Conservation (phyloP, 2,888 invertebrate species). For the Quadriops clusia region DNA sequence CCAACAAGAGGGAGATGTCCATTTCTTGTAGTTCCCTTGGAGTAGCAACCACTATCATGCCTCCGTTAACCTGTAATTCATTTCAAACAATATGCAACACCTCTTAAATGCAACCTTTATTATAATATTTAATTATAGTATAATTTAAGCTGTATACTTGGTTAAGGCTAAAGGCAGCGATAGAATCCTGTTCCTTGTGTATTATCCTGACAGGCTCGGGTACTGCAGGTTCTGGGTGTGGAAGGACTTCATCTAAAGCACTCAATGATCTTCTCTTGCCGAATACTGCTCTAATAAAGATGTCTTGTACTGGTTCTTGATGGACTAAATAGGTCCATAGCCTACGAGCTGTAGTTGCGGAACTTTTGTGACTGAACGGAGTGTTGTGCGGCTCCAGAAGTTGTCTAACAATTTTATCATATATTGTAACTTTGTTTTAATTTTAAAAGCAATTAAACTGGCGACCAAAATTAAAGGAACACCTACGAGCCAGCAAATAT, state of each 20-base stretch:
- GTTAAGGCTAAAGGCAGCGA: constrained; percentile 93
- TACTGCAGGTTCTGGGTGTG: constrained; percentile 31
- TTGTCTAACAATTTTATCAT: too few relatives aligned
- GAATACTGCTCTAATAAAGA: constrained; percentile 92
- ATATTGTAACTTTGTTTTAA: too few relatives aligned
- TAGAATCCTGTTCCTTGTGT: constrained; percentile 97
- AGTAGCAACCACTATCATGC: constrained; percentile 83
- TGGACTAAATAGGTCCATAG: constrained; percentile 89
- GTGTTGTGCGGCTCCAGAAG: constrained; percentile 88
- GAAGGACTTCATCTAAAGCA: constrained; percentile 39
- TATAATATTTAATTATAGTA: too few relatives aligned
- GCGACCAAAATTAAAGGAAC: too few relatives aligned
- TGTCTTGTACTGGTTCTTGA: constrained; percentile 83
- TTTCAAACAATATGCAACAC: too few relatives aligned
- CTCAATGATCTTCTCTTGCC: constrained; percentile 56
- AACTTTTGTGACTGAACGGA: constrained; percentile 69
- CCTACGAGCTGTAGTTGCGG: constrained; percentile 65
- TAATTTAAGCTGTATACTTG: too few relatives aligned
- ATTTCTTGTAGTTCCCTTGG: constrained; percentile 95
- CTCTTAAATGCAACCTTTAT: too few relatives aligned
- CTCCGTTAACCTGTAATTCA: constrained; percentile 64
- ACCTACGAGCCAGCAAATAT: too few relatives aligned
- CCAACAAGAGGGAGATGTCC: constrained; percentile 85
- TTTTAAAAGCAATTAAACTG: too few relatives aligned
- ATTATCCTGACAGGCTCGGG: constrained; percentile 87